phyloP scores from a whole-genome alignment of 2,888 invertebrate species.

The Nezara viridula region DNA sequence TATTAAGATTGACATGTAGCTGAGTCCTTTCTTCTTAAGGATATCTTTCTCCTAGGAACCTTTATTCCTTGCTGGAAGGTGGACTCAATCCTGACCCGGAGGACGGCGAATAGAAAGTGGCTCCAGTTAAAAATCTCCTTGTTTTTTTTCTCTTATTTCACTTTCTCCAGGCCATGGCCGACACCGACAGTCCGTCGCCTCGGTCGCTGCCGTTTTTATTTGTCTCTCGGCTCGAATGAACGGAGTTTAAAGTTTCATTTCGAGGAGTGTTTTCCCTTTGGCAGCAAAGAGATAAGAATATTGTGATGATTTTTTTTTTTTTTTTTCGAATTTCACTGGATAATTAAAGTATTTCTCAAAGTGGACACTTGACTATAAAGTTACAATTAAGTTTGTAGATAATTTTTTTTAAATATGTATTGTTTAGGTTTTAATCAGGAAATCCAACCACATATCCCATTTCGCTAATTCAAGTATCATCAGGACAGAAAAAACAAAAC shows the following conservation, averaged over 20 bases:
- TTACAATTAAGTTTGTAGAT: no score
- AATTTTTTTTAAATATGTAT: no score
- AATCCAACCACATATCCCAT: no score
- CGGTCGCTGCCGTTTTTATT: neutral
- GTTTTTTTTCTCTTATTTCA: conserved; percentile 39
- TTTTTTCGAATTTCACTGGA: no score
- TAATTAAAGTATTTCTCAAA: no score
- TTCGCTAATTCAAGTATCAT: no score
- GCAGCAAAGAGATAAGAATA: no score
- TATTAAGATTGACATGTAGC: neutral
- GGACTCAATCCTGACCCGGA: neutral
- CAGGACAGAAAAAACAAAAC: no score
- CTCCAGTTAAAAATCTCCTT: conserved; percentile 20
- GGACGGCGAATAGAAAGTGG: conserved; percentile 26
- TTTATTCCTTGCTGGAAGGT: neutral
- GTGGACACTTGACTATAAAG: no score
- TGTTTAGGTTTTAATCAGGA: no score
- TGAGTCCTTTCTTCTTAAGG: neutral
- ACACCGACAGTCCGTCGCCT: neutral
- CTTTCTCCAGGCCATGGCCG: neutral
- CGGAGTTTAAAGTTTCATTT: neutral
- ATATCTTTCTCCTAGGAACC: neutral
- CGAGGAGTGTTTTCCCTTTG: neutral
- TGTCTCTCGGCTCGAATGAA: neutral
- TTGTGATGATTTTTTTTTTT: no score